Conservation (phyloP, 2,113 vertebrate genomes). For the Stigmatopora argus region DNA sequence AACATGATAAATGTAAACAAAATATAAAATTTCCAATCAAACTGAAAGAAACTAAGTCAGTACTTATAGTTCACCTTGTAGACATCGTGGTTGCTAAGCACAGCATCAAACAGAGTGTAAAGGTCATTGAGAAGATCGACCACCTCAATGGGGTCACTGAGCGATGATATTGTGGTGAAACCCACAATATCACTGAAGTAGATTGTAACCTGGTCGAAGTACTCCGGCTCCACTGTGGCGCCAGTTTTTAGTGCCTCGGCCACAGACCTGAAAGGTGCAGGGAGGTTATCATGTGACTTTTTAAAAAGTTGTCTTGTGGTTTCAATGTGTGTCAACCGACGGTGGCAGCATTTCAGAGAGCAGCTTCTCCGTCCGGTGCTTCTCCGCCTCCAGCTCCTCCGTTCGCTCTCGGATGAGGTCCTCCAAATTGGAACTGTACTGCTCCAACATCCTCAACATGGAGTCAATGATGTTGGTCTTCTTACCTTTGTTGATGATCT, state of each 20-base stretch:
- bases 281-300: background rate
- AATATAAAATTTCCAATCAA: no score
- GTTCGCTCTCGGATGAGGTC: conserved; percentile 86
- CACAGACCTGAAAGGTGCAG: conserved; percentile 74
- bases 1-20: no score
- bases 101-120: conserved; percentile 84
- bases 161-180: conserved; percentile 88
- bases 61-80: conserved; percentile 77
- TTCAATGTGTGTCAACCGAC: conserved; percentile 68
- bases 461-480: conserved; percentile 94
- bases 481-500: conserved; percentile 89
- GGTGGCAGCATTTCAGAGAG: conserved; percentile 88
- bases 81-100: conserved; percentile 86
- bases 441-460: conserved; percentile 90
- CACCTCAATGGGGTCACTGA: conserved; percentile 89
- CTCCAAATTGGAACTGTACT: conserved; percentile 92
- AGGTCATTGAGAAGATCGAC: conserved; percentile 92
- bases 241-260: conserved; percentile 89
- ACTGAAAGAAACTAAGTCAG: no score
- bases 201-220: conserved; percentile 91
- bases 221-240: conserved; percentile 82
- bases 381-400: conserved; percentile 88
- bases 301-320: background rate
- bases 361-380: conserved; percentile 90
- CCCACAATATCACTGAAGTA: conserved; percentile 93